Evolutionary conservation across 2,113 vertebrate species (phyloP), one percentile per base, ranked within the genome.

Genomic region (Spea multiplicata): DNA sequence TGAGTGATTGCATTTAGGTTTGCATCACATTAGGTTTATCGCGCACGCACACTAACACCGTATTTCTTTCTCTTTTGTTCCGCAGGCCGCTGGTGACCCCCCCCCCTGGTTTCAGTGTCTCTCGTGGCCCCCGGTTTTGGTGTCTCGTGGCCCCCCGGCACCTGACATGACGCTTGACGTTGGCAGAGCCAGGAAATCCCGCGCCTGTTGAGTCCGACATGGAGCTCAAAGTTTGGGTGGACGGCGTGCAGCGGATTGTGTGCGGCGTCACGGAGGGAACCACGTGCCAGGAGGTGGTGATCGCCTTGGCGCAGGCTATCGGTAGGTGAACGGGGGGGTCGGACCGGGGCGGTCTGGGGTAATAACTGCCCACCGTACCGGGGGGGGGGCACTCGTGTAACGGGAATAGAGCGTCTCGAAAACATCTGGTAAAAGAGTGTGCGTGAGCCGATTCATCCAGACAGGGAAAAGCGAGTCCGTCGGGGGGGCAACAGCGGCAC

Each of bases 211-310:
- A 44, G 6, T 50, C 61, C 84, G 93, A 87, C 88, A 99, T 99
- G 97, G 97, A 99, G 90, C 95, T 99, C 74, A 99, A 99, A 87
- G 97, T 99, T 83, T 99, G 97, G 97, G 97, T 99, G 81, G 97
- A 99, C 81, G 97, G 97, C 87, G 94, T 98, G 77, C 97, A 99
- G 90, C 94, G 97, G 78, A 96, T 99, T 2, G 97, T 99, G 61
- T 99, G 97, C 44, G 97, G 97, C 4, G 97, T 99, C 87, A 98
- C 97, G 0, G 97, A 99, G 88, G 93, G 94, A 81, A 99, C 97
- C 69, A 98, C 97, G 49, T 99, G 97, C 92, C 96, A 99, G 84
- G 97, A 99, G 81, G 97, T 99, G 78, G 97, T 99, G n/a, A 99
- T 99, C 81, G 97, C 97, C 78, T 91, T 99, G 84, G 97, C 97